These are phyloP conservation scores for Smittia aterrima DNA, from an alignment of 2,888 invertebrate species.

Conservation along the genomic window DNA sequence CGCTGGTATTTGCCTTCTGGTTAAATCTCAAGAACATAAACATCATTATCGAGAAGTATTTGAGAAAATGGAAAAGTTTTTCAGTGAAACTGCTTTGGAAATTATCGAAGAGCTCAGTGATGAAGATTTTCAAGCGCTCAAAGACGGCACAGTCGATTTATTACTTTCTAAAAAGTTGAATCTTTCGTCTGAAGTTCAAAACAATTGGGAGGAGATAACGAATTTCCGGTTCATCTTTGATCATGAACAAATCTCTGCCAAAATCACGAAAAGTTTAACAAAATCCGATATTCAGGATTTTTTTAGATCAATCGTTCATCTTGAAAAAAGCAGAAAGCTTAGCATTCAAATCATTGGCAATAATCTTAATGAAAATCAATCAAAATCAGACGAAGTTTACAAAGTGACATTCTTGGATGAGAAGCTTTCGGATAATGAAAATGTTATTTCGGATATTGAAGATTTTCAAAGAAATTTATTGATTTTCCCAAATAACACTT, in stretches of 20 bases:
- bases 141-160: slow-evolving; percentile 1
- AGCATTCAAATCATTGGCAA: slow-evolving; percentile 57
- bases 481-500: too few relatives aligned
- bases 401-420: too few relatives aligned
- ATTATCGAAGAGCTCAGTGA: not conserved
- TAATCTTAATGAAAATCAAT: not conserved
- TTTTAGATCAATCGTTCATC: slow-evolving; percentile 57
- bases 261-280: slow-evolving; percentile 57
- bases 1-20: not conserved
- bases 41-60: too few relatives aligned
- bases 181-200: slow-evolving; percentile 47
- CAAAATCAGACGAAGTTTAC: too few relatives aligned
- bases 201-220: slow-evolving; percentile 63
- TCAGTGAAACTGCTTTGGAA: not conserved
- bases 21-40: slow-evolving; percentile 26
- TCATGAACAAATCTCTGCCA: slow-evolving; percentile 59
- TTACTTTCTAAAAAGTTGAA: not conserved
- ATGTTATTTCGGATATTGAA: too few relatives aligned
- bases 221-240: slow-evolving; percentile 63
- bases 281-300: slow-evolving; percentile 56
- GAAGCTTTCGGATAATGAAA: too few relatives aligned
- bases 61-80: not conserved
- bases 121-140: slow-evolving; percentile 6
- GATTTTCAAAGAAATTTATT: too few relatives aligned
- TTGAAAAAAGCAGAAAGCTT: slow-evolving; percentile 57